Conservation (phyloP, 2,113 vertebrate species). For the Genyomyrus donnyi region DNA sequence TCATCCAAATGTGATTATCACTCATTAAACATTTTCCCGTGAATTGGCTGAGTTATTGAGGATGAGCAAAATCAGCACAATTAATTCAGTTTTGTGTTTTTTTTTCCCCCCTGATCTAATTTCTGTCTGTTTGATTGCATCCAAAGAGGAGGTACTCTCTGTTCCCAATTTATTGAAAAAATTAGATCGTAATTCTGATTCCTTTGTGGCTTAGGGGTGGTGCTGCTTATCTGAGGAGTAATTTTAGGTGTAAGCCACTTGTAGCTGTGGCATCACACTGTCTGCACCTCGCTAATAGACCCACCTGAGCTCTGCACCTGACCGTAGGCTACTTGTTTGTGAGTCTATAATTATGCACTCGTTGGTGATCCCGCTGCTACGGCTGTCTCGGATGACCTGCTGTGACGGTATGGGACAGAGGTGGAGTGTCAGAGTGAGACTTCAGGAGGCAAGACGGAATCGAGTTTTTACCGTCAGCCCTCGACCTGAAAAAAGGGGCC, state of each 20-base stretch:
- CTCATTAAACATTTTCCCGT: conserved; percentile 11
- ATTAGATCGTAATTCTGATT: background rate
- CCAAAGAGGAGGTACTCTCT: background rate
- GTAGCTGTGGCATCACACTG: background rate
- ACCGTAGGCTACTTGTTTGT: background rate
- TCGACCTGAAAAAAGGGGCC: background rate
- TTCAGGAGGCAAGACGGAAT: background rate
- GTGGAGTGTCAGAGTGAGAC: background rate
- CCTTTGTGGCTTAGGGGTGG: background rate
- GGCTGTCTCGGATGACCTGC: background rate
- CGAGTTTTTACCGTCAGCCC: background rate
- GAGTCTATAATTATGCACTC: background rate
- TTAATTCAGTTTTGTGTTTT: background rate
- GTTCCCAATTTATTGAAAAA: background rate
- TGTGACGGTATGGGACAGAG: background rate
- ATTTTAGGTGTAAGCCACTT: too few relatives aligned
- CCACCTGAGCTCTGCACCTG: background rate
- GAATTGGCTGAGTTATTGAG: background rate
- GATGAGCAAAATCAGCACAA: background rate
- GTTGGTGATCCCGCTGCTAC: background rate
- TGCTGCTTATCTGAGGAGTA: background rate
- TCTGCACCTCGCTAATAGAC: background rate
- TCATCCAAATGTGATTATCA: conserved; percentile 10
- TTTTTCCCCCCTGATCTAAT: background rate
- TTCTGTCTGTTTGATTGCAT: background rate